Percentiles rank a stretch among this genome's conserved stretches.
Conservation (phyloP, 2,113 vertebrate species). For the Anguilla rostrata region DNA sequence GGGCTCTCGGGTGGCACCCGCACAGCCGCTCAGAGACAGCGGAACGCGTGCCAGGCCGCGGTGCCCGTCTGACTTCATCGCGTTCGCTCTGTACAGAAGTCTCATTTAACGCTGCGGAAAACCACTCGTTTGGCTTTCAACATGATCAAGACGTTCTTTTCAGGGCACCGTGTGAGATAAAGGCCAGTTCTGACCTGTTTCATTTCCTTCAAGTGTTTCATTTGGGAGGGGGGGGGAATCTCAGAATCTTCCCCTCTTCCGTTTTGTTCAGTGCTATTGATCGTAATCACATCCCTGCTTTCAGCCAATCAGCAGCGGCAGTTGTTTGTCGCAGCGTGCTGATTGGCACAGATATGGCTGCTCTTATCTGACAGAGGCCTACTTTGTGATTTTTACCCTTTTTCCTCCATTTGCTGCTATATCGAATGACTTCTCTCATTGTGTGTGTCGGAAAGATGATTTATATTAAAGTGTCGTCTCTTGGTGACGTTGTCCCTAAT, state of each 20-base stretch:
- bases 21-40: conserved; percentile 28
- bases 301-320: background rate
- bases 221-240: too few species aligned
- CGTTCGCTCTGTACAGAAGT: background rate
- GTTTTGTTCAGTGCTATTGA: background rate
- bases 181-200: too few species aligned
- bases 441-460: background rate
- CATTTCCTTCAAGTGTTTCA: too few species aligned
- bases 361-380: background rate
- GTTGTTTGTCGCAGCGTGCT: background rate
- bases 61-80: background rate
- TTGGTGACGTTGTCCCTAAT: background rate
- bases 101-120: background rate
- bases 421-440: background rate
- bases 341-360: background rate
- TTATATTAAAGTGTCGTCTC: background rate
- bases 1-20: conserved; percentile 31
- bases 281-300: background rate
- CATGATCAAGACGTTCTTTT: too few species aligned
- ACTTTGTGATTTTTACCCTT: background rate
- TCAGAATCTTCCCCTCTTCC: background rate
- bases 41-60: background rate
- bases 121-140: background rate
- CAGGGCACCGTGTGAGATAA: too few species aligned
- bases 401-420: background rate